These are phyloP conservation scores for Oligia latruncula DNA, from an alignment of 2,888 invertebrate genomes.

Conservation along the genomic window DNA sequence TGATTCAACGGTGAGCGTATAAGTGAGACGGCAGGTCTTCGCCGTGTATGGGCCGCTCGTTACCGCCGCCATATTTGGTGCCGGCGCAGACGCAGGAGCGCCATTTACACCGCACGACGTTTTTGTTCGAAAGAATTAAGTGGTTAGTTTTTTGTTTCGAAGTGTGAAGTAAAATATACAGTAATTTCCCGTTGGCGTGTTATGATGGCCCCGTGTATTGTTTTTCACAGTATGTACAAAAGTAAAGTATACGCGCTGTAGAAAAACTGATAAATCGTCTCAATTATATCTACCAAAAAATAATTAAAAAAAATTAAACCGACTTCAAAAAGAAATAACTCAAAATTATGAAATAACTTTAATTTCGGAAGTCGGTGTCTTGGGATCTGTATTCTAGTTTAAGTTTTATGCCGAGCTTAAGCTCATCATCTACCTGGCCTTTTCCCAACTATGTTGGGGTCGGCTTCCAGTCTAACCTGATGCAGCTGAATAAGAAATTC, in stretches of 20 bases:
- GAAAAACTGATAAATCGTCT: neutral
- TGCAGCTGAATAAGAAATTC: too few species aligned
- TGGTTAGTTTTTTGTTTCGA: slow-evolving; percentile 49
- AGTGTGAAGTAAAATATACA: slow-evolving; percentile 56
- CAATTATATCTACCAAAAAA: neutral
- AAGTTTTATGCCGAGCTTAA: too few species aligned
- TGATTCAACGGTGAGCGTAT: slow-evolving; percentile 62
- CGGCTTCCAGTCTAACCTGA: too few species aligned
- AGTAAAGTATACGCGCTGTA: neutral
- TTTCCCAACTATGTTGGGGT: too few species aligned
- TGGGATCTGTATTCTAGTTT: too few species aligned
- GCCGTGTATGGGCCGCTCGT: slow-evolving; percentile 65
- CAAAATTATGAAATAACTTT: too few species aligned
- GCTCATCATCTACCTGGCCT: too few species aligned
- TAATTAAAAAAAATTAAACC: too few species aligned
- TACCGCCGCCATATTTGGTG: slow-evolving; percentile 66
- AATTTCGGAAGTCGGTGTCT: too few species aligned
- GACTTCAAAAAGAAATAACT: too few species aligned
- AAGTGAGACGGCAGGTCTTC: slow-evolving; percentile 65
- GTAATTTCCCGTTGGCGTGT: slow-evolving; percentile 36
- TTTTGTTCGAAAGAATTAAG: slow-evolving; percentile 56
- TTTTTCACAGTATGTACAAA: slow-evolving; percentile 9
- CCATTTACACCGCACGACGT: slow-evolving; percentile 61
- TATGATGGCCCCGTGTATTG: neutral
- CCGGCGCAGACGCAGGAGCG: slow-evolving; percentile 59